These are phyloP conservation scores for Papilio glaucus DNA, from an alignment of 1,140 invertebrate genomes.

Conservation along the genomic window DNA sequence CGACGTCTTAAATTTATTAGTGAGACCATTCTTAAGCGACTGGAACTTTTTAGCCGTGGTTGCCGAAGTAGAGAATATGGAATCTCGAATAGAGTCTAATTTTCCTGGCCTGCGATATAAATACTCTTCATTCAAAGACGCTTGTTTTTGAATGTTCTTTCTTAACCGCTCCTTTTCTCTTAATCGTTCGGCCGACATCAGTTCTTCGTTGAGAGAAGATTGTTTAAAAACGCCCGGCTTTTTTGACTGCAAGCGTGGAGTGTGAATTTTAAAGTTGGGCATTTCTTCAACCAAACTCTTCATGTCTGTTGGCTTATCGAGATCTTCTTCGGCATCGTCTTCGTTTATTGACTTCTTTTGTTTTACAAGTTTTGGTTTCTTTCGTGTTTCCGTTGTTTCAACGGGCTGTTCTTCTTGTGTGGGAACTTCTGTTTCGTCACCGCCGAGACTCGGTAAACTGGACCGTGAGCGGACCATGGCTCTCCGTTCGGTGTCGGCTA, in stretches of 20 bases:
- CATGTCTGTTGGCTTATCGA: slow-evolving; percentile 87
- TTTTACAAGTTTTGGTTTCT: slow-evolving; percentile 89
- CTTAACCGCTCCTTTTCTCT: slow-evolving; percentile 92
- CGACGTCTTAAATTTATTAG: slow-evolving; percentile 91
- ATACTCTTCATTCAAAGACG: slow-evolving; percentile 93
- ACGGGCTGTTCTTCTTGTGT: slow-evolving; percentile 55
- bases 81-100: slow-evolving; percentile 89
- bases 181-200: slow-evolving; percentile 92
- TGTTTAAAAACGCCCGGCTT: slow-evolving; percentile 90
- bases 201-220: slow-evolving; percentile 94
- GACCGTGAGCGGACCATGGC: slow-evolving; percentile 89
- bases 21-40: slow-evolving; percentile 92
- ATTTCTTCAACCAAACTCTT: slow-evolving; percentile 85
- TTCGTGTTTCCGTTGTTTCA: slow-evolving; percentile 62
- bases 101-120: slow-evolving; percentile 88
- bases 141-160: slow-evolving; percentile 94
- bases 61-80: slow-evolving; percentile 88
- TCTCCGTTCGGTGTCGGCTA: slow-evolving; percentile 88
- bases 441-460: slow-evolving; percentile 88
- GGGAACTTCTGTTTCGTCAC: slow-evolving; percentile 62
- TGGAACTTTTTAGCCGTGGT: slow-evolving; percentile 91
- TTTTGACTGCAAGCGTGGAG: slow-evolving; percentile 75
- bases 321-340: slow-evolving; percentile 86
- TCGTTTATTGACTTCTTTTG: slow-evolving; percentile 91
- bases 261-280: slow-evolving; percentile 85